These are phyloP conservation scores for Drosophila suboccidentalis DNA, from an alignment of 2,888 invertebrate genomes.

Conservation along the genomic window DNA sequence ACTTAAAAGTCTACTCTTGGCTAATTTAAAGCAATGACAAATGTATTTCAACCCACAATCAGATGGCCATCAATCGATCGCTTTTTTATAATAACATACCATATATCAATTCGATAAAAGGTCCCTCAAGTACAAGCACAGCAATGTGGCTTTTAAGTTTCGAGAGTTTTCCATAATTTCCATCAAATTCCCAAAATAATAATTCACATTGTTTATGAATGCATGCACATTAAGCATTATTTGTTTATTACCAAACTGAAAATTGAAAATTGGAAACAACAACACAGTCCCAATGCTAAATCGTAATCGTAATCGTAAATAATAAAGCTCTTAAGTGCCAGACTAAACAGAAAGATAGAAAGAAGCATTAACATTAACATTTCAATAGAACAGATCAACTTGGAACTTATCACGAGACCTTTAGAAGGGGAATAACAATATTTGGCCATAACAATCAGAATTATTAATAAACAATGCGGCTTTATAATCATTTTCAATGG, in stretches of 20 bases:
- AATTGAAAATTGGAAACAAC: slow-evolving; percentile 6
- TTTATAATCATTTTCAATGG: background rate
- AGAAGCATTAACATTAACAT: slow-evolving; percentile 33
- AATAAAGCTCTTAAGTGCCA: slow-evolving; percentile 63
- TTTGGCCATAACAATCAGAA: slow-evolving; percentile 38
- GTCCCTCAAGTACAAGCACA: slow-evolving; percentile 62
- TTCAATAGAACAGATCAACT: slow-evolving; percentile 39
- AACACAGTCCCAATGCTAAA: slow-evolving; percentile 45
- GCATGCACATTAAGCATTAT: slow-evolving; percentile 65
- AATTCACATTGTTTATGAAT: slow-evolving; percentile 73
- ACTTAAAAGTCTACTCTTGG: background rate
- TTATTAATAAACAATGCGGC: slow-evolving; percentile 38
- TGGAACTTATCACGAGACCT: slow-evolving; percentile 20
- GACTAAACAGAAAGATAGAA: slow-evolving; percentile 51
- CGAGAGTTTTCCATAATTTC: slow-evolving; percentile 45
- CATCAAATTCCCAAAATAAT: slow-evolving; percentile 69
- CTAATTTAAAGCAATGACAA: slow-evolving; percentile 26
- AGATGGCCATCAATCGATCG: slow-evolving; percentile 23
- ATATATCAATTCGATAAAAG: slow-evolving; percentile 52
- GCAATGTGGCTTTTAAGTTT: slow-evolving; percentile 65
- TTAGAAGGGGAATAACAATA: slow-evolving; percentile 15
- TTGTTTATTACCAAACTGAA: slow-evolving; percentile 60
- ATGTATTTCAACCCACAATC: slow-evolving; percentile 17
- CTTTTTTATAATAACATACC: slow-evolving; percentile 2
- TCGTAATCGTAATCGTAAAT: slow-evolving; percentile 72